These are phyloP conservation scores for Cybosia mesomella DNA, from an alignment of 2,888 invertebrate species.

Conservation along the genomic window DNA sequence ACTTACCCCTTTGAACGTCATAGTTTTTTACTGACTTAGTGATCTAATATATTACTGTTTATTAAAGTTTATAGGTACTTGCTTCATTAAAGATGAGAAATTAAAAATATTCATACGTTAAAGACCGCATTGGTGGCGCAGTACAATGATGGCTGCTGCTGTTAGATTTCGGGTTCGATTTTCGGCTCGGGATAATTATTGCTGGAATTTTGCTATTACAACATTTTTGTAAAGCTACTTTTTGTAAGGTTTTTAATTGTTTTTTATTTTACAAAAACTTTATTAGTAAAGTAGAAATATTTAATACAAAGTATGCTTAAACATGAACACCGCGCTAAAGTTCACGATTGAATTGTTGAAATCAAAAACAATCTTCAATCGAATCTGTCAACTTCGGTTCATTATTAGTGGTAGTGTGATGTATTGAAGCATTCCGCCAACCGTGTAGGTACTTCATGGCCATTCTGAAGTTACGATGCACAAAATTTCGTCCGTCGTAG, in stretches of 20 bases:
- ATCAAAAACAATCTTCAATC: too few species aligned
- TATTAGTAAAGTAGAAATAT: neutral
- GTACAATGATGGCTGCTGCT: neutral
- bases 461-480: too few species aligned
- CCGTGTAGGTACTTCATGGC: too few species aligned
- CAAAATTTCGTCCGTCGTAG: too few species aligned
- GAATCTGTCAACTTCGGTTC: too few species aligned
- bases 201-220: neutral
- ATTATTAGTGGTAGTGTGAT: too few species aligned
- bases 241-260: neutral
- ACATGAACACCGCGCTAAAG: too few species aligned
- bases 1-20: conserved; percentile 72
- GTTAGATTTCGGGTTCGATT: neutral
- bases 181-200: neutral
- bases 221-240: neutral
- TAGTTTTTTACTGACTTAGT: conserved; percentile 29
- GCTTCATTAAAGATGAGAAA: neutral
- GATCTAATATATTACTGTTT: conserved; percentile 4
- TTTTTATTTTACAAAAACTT: neutral
- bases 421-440: too few species aligned
- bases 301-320: too few species aligned
- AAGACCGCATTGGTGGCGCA: too few species aligned
- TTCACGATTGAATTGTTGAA: too few species aligned
- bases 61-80: neutral
- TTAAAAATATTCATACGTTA: neutral